Base-by-base conservation (phyloP, 2,888 invertebrate genomes). In the Podotricha telesiphe region DNA sequence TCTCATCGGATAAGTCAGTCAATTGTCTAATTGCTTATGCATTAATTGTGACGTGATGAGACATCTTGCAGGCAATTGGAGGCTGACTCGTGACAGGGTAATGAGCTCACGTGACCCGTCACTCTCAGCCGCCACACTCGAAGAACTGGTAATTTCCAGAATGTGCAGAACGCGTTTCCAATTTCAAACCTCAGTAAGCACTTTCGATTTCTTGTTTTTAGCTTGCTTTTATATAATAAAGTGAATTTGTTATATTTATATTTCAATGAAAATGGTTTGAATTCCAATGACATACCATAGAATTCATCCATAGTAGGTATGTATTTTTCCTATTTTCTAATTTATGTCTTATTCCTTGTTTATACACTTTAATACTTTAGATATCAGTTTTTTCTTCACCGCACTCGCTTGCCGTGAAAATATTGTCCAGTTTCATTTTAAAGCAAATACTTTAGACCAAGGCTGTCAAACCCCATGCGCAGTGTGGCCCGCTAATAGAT, bases 161-260 rank as follows among this genome's bases (percentile, higher is more conserved):
- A 78, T 76, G 85, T 86, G 88, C 89, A 84, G 87, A 87, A 86
- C 86, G 85, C 86, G 86, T 84, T 88, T 89, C 88, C 89, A 90
- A 89, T 91, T 91, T 90, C 86, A 89, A 83, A 89, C 86, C 83
- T 86, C 87, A 86, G 84, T 88, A 86, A 86, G 80, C 88, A 85
- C 84, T 86, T 87, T 85, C 82, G 79, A 85, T 84, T 82, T 82
- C 45, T 80, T 86, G 82, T 85, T 86, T 85, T 86, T 75, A 62
- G 48, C 19, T 73, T 79, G 78, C 79, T 78, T 71, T 61, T n/a
- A 61, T 59, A 22, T 22, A 15, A n/a, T 42, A 22, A 59, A 42
- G 3, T 40, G 13, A 3, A n/a, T 5, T 28, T 37, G n/a, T 22
- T 22, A 28, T 45, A 45, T 45, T 20, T 15, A n/a, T 28, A 22